Evolutionary conservation across 2,797 vertebrate genomes (phyloP).

Genomic region (Octomys mimax): DNA sequence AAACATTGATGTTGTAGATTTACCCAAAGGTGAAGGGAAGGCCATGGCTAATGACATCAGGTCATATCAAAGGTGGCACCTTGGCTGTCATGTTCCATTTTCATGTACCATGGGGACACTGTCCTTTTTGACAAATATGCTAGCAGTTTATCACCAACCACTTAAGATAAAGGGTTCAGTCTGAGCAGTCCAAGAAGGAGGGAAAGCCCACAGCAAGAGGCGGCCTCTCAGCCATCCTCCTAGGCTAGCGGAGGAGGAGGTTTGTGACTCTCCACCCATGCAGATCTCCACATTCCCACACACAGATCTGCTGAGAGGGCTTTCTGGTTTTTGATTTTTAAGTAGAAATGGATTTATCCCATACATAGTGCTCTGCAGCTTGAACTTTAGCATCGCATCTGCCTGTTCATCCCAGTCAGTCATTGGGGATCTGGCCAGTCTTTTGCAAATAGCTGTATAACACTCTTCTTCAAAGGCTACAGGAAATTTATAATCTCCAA

Average conservation of each 20-base stretch:
- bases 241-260: background rate
- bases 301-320: background rate
- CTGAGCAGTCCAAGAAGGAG: background rate
- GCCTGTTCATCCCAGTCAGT: background rate
- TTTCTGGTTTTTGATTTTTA: background rate
- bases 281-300: too few relatives aligned
- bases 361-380: background rate
- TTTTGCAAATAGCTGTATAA: background rate
- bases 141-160: background rate
- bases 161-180: background rate
- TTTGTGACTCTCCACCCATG: background rate
- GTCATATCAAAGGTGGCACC: background rate
- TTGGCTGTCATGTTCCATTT: accelerated
- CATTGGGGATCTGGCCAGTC: background rate
- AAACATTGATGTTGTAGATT: background rate
- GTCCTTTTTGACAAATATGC: background rate
- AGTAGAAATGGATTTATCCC: background rate
- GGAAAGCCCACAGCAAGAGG: background rate
- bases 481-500: conserved; percentile 21
- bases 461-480: conserved; percentile 26
- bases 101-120: background rate
- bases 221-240: background rate
- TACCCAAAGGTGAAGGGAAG: background rate
- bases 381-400: background rate
- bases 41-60: background rate